Percentiles rank a stretch among this genome's conserved stretches.
Evolutionary conservation across 2,113 vertebrate species (phyloP).

Genomic region (Oceanodroma tethys): DNA sequence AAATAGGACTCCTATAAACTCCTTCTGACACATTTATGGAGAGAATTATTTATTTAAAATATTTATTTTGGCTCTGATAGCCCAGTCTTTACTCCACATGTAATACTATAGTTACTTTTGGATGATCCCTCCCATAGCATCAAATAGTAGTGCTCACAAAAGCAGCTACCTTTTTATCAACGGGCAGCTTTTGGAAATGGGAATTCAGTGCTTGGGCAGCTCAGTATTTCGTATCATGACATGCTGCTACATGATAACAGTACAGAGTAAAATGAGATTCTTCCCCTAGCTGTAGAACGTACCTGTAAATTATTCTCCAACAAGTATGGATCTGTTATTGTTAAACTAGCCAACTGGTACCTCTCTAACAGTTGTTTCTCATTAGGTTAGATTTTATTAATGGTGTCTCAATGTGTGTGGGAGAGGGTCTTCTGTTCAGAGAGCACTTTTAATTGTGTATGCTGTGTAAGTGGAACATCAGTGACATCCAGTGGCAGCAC

Average conservation of each 20-base stretch:
- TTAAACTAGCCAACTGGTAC: not conserved
- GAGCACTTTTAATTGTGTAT: not conserved
- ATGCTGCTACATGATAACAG: accelerated
- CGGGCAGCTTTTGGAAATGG: not conserved
- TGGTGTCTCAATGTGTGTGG: not conserved
- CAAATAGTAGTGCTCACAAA: not conserved
- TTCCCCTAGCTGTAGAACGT: not conserved
- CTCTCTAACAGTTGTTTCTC: not conserved
- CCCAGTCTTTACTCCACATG: not conserved
- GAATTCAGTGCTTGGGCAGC: not conserved
- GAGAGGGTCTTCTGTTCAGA: accelerated
- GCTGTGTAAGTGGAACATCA: not conserved
- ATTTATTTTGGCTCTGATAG: not conserved
- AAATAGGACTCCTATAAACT: not conserved
- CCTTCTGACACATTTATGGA: not conserved
- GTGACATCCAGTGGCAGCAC: not conserved
- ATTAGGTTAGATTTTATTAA: not conserved
- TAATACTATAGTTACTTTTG: not conserved
- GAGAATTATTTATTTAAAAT: not conserved
- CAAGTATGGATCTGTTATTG: not conserved
- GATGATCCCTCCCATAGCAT: not conserved
- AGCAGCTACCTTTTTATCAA: not conserved
- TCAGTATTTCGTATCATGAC: not conserved
- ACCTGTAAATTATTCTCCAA: not conserved
- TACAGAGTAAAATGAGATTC: not conserved